A percentile compares a stretch with the other conserved stretches of the same genome.
These are phyloP conservation scores for Stomatorhinus walkeri DNA, from an alignment of 2,797 vertebrate species.

Conservation along the genomic window DNA sequence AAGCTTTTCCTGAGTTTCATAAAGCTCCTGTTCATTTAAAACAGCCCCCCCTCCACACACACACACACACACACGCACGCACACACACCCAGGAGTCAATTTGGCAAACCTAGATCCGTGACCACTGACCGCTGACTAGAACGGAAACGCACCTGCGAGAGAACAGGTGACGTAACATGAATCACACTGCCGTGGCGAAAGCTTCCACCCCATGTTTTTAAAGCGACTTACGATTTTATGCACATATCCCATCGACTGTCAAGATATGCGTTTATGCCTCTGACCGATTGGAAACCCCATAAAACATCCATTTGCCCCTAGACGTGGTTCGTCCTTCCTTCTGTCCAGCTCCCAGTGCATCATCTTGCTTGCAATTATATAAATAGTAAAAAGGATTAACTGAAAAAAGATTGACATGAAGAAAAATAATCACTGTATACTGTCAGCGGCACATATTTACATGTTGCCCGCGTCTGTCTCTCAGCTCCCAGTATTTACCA, in stretches of 20 bases:
- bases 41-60: background rate
- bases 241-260: background rate
- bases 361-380: background rate
- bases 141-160: conserved; percentile 1
- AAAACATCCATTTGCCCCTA: background rate
- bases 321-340: background rate
- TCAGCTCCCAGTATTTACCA: background rate
- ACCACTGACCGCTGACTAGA: conserved; percentile 1
- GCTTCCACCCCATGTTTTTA: background rate
- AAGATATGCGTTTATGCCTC: background rate
- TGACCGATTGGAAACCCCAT: background rate
- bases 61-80: background rate
- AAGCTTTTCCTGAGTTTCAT: background rate
- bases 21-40: background rate
- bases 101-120: conserved; percentile 3
- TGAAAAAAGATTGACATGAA: background rate
- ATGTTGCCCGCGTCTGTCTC: background rate
- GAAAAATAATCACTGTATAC: background rate
- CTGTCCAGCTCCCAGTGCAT: background rate
- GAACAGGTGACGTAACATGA: conserved; percentile 1
- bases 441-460: background rate
- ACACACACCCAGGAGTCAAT: background rate
- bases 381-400: background rate
- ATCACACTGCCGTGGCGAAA: background rate
- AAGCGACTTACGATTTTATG: background rate